These are phyloP conservation scores for Columba guinea DNA, from an alignment of 2,797 vertebrate species.

Conservation along the genomic window DNA sequence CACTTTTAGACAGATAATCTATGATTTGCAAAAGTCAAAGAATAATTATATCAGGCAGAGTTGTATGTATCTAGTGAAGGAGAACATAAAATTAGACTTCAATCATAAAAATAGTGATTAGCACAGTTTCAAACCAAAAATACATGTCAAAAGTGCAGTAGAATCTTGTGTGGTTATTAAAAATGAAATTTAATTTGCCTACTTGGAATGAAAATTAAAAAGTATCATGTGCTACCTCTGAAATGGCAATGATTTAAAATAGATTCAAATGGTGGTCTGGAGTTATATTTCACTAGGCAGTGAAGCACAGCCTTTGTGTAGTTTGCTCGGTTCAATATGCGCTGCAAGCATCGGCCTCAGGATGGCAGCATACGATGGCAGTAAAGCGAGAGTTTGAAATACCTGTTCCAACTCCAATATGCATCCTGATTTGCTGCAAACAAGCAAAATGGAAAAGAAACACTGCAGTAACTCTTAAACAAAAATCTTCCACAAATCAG, in stretches of 20 bases:
- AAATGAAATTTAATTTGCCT: neutral
- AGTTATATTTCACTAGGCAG: neutral
- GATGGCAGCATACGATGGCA: constrained; percentile 67
- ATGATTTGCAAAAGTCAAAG: neutral
- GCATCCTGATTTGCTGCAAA: neutral
- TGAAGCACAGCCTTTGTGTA: fast-evolving
- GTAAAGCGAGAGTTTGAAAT: neutral
- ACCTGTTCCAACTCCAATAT: neutral
- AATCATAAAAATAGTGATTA: neutral
- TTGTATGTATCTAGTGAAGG: neutral
- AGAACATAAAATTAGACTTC: neutral
- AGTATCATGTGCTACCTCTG: neutral
- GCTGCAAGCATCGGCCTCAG: constrained; percentile 47
- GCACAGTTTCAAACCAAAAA: neutral
- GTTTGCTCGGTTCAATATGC: neutral
- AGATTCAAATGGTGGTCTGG: neutral
- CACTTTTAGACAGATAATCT: neutral
- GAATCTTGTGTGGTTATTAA: neutral
- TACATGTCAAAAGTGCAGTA: neutral
- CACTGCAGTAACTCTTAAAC: neutral
- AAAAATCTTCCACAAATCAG: neutral
- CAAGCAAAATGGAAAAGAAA: neutral
- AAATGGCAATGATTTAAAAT: neutral
- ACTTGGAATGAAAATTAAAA: neutral
- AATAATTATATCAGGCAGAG: neutral